Base-by-base conservation (phyloP, 2,113 vertebrate species). In the Xiphophorus couchianus region DNA sequence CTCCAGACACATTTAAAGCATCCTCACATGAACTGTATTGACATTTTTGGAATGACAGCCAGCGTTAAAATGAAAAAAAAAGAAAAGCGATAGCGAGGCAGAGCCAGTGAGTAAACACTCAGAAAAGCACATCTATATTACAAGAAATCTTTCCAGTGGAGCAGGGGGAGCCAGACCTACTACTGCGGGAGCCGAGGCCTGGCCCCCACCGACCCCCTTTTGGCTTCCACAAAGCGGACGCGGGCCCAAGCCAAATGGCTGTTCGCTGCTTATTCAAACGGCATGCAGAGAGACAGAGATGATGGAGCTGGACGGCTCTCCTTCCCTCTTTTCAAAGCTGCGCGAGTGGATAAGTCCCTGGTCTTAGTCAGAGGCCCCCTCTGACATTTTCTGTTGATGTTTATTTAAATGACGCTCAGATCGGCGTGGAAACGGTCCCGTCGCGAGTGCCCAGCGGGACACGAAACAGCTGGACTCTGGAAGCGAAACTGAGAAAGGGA, bases 351-450 rank as follows among this genome's bases (percentile, higher is more conserved):
- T 92, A 90, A 94, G 88, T 92, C 88, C 76, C 83, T 78, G 83
- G 92, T 90, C 84, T 87, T 89, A 84, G 91, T 90, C 85, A 82
- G 82, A 82, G 78, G 39, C 78, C 86, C 79, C 83, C 62, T 83
- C 80, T 88, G 84, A 90, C 83, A 84, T 89, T 78, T 86, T 85
- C 80, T 87, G 88, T 92, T 88, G 86, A 89, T 91, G 90, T 91
- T 90, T 90, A 86, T 91, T 89, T 88, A 86, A 91, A 90, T 83
- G 84, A 64, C 14, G 54, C 83, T 90, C 61, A 72, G 89, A 91
- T 91, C 76, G 28, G 79, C 79, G 82, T 90, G 85, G 87, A 91
- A 91, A 87, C 86, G 31, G 29, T 81, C 85, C 88, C 64, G 22
- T 84, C 61, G 86, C 33, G 69, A 82, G 80, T 80, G 74, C 86